A percentile compares a stretch with the other conserved stretches of the same genome.
Evolutionary conservation across 1,140 invertebrate species (phyloP).

Genomic region (Asbolus verrucosus): DNA sequence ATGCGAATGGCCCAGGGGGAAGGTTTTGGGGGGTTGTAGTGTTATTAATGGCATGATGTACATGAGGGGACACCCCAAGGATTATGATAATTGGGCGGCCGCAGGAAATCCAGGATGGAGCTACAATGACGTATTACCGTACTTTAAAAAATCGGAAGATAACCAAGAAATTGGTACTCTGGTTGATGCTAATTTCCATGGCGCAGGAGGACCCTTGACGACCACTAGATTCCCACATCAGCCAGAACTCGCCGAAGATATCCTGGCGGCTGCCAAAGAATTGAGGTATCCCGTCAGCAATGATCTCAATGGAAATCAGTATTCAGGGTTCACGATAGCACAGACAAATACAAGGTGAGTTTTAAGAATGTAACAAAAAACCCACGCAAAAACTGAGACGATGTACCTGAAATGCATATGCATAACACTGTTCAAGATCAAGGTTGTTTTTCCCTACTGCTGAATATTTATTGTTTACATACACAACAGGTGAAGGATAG

Average conservation of each 20-base stretch:
- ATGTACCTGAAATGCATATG: no score
- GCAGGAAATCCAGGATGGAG: conserved; percentile 62
- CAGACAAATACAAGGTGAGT: conserved; percentile 62
- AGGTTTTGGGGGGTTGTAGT: conserved; percentile 73
- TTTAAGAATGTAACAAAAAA: background rate
- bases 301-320: conserved; percentile 71
- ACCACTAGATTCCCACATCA: conserved; percentile 69
- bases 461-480: no score
- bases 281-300: conserved; percentile 68
- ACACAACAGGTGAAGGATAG: no score
- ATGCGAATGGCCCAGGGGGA: conserved; percentile 71
- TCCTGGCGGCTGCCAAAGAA: conserved; percentile 73
- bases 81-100: conserved; percentile 78
- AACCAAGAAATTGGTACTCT: conserved; percentile 68
- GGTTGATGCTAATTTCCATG: conserved; percentile 64
- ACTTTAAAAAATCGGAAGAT: conserved; percentile 70
- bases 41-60: conserved; percentile 83
- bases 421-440: background rate
- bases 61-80: conserved; percentile 75
- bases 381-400: background rate
- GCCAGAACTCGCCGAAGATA: conserved; percentile 68
- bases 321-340: conserved; percentile 64
- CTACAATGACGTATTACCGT: conserved; percentile 68
- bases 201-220: conserved; percentile 65
- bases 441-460: background rate